Conservation (phyloP, 2,888 invertebrate genomes). For the Pardosa pseudoannulata region DNA sequence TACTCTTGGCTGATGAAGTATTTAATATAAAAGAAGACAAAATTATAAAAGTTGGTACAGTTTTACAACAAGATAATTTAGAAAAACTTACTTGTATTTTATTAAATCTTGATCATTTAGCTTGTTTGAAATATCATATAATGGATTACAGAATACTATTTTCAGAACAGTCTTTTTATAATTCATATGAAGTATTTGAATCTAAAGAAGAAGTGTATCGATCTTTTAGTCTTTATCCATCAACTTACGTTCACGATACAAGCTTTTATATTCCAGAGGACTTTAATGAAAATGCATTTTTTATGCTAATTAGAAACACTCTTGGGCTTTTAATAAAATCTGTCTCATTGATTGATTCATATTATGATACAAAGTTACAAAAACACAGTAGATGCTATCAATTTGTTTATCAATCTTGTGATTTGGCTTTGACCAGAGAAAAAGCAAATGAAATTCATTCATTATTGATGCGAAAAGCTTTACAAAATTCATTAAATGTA, state of each 20-base stretch:
- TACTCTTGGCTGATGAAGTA: not conserved
- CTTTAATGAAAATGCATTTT: slow-evolving; percentile 22
- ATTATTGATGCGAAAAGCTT: not conserved
- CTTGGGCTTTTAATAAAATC: slow-evolving; percentile 29
- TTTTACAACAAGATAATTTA: slow-evolving; percentile 2
- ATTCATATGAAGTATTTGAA: not conserved
- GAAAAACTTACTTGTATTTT: not conserved
- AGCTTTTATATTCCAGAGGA: slow-evolving; percentile 39
- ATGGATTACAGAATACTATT: slow-evolving; percentile 38
- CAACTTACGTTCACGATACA: slow-evolving; percentile 28
- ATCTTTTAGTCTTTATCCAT: slow-evolving; percentile 34
- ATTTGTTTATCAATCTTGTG: slow-evolving; percentile 38
- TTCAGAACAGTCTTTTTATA: slow-evolving; percentile 19
- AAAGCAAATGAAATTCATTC: slow-evolving; percentile 18
- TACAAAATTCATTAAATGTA: not conserved
- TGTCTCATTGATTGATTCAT: slow-evolving; percentile 22
- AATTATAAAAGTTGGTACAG: slow-evolving; percentile 25
- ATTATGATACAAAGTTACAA: slow-evolving; percentile 8
- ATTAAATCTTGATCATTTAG: slow-evolving; percentile 26
- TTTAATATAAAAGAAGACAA: not conserved
- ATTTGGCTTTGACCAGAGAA: slow-evolving; percentile 20
- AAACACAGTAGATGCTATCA: slow-evolving; percentile 37
- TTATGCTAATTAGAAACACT: slow-evolving; percentile 20
- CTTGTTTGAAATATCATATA: slow-evolving; percentile 25
- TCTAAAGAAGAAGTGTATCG: not conserved